Percentiles rank a stretch among this genome's conserved stretches.
Evolutionary conservation across 1,140 invertebrate species (phyloP).

Genomic region (Uloborus diversus): DNA sequence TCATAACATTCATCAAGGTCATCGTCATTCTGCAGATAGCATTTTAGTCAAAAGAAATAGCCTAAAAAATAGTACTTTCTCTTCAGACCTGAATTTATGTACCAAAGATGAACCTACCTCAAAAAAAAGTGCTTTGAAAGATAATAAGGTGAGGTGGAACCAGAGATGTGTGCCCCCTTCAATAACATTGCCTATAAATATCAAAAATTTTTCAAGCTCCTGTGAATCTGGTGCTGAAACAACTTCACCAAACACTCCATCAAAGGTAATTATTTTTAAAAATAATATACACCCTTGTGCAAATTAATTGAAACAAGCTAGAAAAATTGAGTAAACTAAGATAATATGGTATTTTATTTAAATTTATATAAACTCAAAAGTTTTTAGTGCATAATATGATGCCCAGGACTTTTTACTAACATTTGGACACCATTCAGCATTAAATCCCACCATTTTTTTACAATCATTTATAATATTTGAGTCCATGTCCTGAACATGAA

Average conservation of each 20-base stretch:
- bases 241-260: conserved; percentile 57
- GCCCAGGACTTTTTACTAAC: no score
- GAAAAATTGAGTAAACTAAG: no score
- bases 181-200: conserved; percentile 63
- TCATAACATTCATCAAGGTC: not conserved
- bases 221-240: conserved; percentile 62
- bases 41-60: not conserved
- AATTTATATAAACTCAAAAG: no score
- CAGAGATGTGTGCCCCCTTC: conserved; percentile 62
- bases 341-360: no score
- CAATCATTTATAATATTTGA: no score
- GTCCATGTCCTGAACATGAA: no score
- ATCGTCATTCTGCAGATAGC: conserved; percentile 11
- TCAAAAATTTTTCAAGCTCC: conserved; percentile 60
- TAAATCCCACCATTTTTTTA: no score
- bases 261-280: conserved; percentile 59
- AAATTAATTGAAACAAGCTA: no score
- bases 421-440: no score
- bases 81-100: no score
- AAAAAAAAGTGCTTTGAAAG: not conserved
- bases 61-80: not conserved
- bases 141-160: not conserved
- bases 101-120: conserved; percentile 1
- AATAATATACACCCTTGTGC: no score
- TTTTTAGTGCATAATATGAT: no score